Evolutionary conservation across 2,797 vertebrate genomes (phyloP).

Genomic region (Mormyrops attenuatus): DNA sequence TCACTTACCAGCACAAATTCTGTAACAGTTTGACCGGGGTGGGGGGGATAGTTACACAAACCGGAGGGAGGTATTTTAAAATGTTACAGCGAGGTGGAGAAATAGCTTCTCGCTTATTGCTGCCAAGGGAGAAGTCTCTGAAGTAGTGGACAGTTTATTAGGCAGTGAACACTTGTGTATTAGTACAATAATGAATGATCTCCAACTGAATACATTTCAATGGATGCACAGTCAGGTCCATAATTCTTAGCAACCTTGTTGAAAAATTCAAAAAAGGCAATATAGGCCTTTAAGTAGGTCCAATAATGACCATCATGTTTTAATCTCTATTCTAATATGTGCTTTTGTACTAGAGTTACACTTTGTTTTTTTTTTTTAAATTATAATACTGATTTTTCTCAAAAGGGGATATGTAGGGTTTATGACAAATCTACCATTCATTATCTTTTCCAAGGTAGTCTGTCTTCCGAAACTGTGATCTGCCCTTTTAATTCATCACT

Average conservation of each 20-base stretch:
- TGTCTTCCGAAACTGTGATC: neutral
- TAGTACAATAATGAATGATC: neutral
- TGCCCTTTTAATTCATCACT: neutral
- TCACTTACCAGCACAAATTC: neutral
- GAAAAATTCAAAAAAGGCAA: neutral
- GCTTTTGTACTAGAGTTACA: neutral
- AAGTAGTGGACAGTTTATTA: neutral
- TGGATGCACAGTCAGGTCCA: neutral
- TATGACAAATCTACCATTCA: neutral
- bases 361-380: neutral
- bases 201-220: neutral
- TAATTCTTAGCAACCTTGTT: neutral
- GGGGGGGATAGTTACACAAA: neutral
- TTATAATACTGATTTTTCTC: neutral
- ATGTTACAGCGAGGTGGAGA: neutral
- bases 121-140: neutral
- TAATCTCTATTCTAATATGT: neutral
- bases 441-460: neutral
- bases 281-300: neutral
- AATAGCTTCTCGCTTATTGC: neutral
- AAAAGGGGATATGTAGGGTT: neutral
- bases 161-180: neutral
- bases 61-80: neutral
- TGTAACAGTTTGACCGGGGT: neutral
- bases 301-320: neutral